Evolutionary conservation across 2,888 invertebrate genomes (phyloP).

Genomic region (Sylvicola cinctus): DNA sequence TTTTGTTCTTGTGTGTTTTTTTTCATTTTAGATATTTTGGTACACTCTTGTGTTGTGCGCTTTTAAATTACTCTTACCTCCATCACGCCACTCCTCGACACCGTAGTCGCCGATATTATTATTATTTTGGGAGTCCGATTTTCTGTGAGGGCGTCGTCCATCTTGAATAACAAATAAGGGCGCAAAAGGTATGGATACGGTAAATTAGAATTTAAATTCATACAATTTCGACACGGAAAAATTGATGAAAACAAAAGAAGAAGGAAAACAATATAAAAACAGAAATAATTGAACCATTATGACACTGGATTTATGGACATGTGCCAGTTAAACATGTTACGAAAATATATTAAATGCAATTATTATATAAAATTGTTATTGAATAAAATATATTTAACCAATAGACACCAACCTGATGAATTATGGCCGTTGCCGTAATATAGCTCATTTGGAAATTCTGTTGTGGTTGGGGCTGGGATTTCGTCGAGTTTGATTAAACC

Average conservation of each 20-base stretch:
- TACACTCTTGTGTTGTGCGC: too few species aligned
- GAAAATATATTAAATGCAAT: too few species aligned
- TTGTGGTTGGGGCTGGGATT: slow-evolving; percentile 67
- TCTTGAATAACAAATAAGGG: slow-evolving; percentile 7
- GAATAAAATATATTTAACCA: slow-evolving; percentile 2
- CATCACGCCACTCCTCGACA: slow-evolving; percentile 52
- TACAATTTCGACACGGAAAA: neutral
- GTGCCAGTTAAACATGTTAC: too few species aligned
- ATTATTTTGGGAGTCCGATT: slow-evolving; percentile 33
- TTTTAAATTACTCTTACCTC: slow-evolving; percentile 28
- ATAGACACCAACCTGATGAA: slow-evolving; percentile 19
- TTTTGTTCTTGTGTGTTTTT: too few species aligned
- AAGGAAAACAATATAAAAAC: too few species aligned
- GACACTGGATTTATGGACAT: too few species aligned
- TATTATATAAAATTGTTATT: too few species aligned
- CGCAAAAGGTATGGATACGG: too few species aligned
- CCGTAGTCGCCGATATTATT: slow-evolving; percentile 38
- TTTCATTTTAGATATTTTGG: too few species aligned
- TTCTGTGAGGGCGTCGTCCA: slow-evolving; percentile 25
- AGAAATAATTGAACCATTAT: too few species aligned
- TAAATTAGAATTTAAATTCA: too few species aligned
- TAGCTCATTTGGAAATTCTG: slow-evolving; percentile 24
- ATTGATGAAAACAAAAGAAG: neutral
- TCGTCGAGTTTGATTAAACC: slow-evolving; percentile 77
- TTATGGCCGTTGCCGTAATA: slow-evolving; percentile 27